Evolutionary conservation across 2,113 vertebrate species (phyloP).

Genomic region (Sula dactylatra): DNA sequence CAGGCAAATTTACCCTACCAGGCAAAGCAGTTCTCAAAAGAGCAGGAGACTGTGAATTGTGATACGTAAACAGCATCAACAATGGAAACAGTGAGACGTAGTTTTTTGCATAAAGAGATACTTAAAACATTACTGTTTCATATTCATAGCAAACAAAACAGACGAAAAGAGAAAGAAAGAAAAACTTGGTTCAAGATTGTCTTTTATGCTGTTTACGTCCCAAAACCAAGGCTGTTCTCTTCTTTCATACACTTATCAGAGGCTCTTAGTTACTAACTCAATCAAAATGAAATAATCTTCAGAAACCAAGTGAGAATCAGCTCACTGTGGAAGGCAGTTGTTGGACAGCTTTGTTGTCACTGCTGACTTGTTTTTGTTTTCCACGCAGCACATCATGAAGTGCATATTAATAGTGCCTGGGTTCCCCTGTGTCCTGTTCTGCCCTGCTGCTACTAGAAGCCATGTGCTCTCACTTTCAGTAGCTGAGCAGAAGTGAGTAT

Average conservation of each 20-base stretch:
- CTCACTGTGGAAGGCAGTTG: neutral
- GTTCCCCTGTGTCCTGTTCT: neutral
- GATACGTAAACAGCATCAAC: neutral
- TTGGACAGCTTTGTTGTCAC: neutral
- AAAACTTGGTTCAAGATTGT: neutral
- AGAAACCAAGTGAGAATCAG: neutral
- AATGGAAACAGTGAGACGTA: neutral
- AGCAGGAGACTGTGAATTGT: neutral
- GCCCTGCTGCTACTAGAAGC: neutral
- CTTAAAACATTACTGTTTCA: neutral
- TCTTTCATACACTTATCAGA: neutral
- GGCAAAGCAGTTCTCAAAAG: neutral
- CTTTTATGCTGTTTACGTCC: neutral
- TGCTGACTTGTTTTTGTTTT: neutral
- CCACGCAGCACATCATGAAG: neutral
- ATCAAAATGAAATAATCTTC: neutral
- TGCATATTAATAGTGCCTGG: neutral
- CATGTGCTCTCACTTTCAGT: neutral
- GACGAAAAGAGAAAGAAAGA: neutral
- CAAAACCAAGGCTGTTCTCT: neutral
- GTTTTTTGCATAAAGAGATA: neutral
- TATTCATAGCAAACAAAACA: neutral
- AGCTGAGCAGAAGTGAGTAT: neutral
- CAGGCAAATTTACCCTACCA: neutral
- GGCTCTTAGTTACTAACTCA: constrained; percentile 3